Evolutionary conservation across 2,797 vertebrate species (phyloP), one percentile per base, ranked within the genome.

Genomic region (Rhinella marina): DNA sequence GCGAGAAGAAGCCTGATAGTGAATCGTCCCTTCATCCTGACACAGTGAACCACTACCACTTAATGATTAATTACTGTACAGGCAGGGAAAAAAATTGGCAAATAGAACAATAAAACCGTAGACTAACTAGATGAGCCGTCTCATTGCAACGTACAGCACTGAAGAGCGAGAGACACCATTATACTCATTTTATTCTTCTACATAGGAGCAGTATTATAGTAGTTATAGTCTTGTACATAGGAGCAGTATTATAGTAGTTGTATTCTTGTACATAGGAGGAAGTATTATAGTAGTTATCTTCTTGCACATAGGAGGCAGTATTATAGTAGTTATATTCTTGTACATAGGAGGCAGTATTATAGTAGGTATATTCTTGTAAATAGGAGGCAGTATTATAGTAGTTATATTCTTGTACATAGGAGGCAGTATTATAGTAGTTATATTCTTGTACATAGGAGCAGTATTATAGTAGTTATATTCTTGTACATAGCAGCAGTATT

Each of bases 11-110:
- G 41, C 41, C 41, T 17, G 17, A 72, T 29, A 27, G 54, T 32
- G 12, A 79, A 27, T 12, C 16, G 16, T n/a, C n/a, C 19, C 13
- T 78, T 78, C 17, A 57, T 25, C 52, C 41, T 23, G 41, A 82
- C 41, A 52, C 27, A 4, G 3, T 17, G 61, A 82, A 68, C 81
- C 23, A 14, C 48, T 48, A 68, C 32, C 32, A 54, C 62, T 41
- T 61, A 81, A 81, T 81, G 78, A 81, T 81, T 81, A 21, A 61
- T 61, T 61, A 61, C 41, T 41, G 56, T 62, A 29, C 57, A 8
- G 14, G 10, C 29, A 41, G 48, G 8, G 16, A 61, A 7, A 3
- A 29, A 14, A 27, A 25, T n/a, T 9, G 27, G 10, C 16, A 25
- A 32, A 27, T 10, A 10, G 77, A 21, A 17, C 5, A 19, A 72